Evolutionary conservation across 2,113 vertebrate genomes (phyloP).

Genomic region (Pseudopipra pipra): DNA sequence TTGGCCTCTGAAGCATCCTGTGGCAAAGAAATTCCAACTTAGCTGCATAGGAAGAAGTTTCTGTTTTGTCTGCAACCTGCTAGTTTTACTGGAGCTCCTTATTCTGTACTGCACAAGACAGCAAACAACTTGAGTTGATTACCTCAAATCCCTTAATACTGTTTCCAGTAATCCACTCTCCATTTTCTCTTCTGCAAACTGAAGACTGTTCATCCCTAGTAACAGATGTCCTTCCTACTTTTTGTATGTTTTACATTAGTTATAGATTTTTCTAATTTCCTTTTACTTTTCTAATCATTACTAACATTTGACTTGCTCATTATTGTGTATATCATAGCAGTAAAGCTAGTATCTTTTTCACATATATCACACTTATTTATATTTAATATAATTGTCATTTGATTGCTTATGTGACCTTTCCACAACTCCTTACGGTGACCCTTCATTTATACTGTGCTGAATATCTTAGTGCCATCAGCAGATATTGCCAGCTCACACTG

Average conservation of each 20-base stretch:
- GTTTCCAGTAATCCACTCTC: fast-evolving
- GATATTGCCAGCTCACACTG: neutral
- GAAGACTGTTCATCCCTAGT: neutral
- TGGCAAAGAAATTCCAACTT: neutral
- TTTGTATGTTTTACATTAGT: neutral
- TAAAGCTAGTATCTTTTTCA: neutral
- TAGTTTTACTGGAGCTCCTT: neutral
- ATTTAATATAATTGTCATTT: neutral
- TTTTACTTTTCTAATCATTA: neutral
- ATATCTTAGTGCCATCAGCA: neutral
- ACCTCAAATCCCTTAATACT: neutral
- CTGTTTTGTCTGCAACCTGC: neutral
- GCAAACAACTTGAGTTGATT: neutral
- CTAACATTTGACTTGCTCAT: neutral
- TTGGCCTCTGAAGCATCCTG: neutral
- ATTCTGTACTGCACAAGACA: neutral
- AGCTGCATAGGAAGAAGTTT: neutral
- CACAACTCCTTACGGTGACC: neutral
- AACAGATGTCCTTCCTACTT: neutral
- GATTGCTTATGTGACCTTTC: neutral
- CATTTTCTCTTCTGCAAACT: neutral
- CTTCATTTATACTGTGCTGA: neutral
- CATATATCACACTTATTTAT: neutral
- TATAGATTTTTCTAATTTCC: neutral
- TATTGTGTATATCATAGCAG: neutral